Conservation (phyloP, 2,113 vertebrate species). For the Albula glossodonta region DNA sequence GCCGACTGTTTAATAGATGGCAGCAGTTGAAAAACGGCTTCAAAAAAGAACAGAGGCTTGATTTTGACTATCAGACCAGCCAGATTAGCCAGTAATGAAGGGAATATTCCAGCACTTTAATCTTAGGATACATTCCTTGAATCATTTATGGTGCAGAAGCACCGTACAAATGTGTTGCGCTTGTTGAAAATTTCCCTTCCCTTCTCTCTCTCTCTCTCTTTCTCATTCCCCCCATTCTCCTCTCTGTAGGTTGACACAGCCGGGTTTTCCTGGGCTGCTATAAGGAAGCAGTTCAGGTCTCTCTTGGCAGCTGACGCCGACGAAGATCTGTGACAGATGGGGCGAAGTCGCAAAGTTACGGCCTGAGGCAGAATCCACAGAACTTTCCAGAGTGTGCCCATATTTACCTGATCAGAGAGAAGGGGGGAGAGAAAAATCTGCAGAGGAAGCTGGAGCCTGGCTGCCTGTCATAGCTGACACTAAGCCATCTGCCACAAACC, state of each 20-base stretch:
- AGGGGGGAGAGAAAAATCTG: constrained; percentile 65
- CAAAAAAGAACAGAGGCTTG: constrained; percentile 1
- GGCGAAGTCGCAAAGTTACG: constrained; percentile 82
- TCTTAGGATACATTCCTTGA: constrained; percentile 9
- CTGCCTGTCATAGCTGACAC: constrained; percentile 88
- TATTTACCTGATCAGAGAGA: constrained; percentile 83
- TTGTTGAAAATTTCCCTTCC: constrained; percentile 25
- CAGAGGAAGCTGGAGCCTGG: constrained; percentile 81
- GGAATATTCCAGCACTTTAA: constrained; percentile 14
- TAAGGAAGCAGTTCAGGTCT: constrained; percentile 79
- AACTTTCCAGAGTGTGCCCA: constrained; percentile 83
- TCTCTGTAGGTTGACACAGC: constrained; percentile 78
- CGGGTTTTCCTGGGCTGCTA: constrained; percentile 82
- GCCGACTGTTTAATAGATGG: not conserved
- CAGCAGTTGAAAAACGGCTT: not conserved
- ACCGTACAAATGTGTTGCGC: constrained; percentile 19
- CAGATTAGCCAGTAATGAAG: not conserved
- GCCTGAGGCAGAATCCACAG: constrained; percentile 80
- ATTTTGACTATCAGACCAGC: not conserved
- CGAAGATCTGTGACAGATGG: constrained; percentile 83
- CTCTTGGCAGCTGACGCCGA: constrained; percentile 75
- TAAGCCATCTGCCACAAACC: constrained; percentile 86
- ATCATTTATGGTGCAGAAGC: constrained; percentile 19
- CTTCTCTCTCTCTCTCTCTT: constrained; percentile 23
- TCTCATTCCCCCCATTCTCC: not conserved